A percentile compares a stretch with the other conserved stretches of the same genome.
phyloP scores from a whole-genome alignment of 2,797 vertebrate genomes.

The Ptychadena robeensis region DNA sequence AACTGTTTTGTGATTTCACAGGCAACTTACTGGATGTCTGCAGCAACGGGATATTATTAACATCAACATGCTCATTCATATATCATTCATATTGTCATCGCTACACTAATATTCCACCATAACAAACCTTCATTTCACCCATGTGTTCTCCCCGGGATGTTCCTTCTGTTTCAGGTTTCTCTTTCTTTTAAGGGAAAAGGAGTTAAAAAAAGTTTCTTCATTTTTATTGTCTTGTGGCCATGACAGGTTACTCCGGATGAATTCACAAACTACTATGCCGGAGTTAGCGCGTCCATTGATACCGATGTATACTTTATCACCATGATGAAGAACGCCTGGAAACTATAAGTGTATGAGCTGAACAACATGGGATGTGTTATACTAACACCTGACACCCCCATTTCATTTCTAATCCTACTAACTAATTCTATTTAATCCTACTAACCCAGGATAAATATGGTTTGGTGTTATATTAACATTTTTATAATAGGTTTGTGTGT shows the following conservation, averaged over 20 bases:
- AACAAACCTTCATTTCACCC: too few relatives aligned
- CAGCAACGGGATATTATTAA: too few relatives aligned
- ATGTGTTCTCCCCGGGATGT: not conserved
- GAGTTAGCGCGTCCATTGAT: slow-evolving; percentile 85
- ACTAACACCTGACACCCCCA: slow-evolving; percentile 5
- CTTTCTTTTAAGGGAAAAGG: not conserved
- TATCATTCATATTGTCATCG: too few relatives aligned
- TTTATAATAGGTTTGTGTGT: not conserved
- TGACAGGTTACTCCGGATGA: slow-evolving; percentile 83
- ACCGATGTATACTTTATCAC: slow-evolving; percentile 79
- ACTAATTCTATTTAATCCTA: slow-evolving; percentile 1
- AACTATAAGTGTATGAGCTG: slow-evolving; percentile 70
- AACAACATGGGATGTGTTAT: slow-evolving; percentile 13
- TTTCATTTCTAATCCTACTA: slow-evolving; percentile 10
- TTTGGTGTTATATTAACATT: not conserved
- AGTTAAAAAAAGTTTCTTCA: not conserved
- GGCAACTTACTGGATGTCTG: too few relatives aligned
- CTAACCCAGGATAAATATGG: slow-evolving; percentile 13
- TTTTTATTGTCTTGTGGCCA: slow-evolving; percentile 69
- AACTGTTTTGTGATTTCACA: too few relatives aligned
- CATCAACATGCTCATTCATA: too few relatives aligned
- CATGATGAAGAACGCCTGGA: slow-evolving; percentile 86
- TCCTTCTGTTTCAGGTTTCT: not conserved
- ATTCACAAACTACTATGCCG: slow-evolving; percentile 87
- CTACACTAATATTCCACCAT: too few relatives aligned